Percentiles rank a stretch among this genome's conserved stretches.
Evolutionary conservation across 2,888 invertebrate species (phyloP).

Genomic region (Drosophila mercatorum): DNA sequence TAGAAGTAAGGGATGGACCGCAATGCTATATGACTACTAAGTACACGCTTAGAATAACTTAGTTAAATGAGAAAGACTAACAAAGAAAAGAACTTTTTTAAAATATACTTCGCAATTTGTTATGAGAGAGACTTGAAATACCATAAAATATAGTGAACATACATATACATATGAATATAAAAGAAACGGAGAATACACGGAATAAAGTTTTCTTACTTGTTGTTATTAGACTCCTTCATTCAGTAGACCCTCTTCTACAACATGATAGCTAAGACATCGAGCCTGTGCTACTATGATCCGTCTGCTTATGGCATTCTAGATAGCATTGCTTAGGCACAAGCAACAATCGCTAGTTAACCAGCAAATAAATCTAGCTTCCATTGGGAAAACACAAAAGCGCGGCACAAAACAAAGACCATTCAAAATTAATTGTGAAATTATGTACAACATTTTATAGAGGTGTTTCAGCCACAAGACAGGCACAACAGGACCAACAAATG

Average conservation of each 20-base stretch:
- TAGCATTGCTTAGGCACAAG: too few species aligned
- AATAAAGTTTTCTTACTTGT: too few species aligned
- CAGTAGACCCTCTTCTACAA: too few species aligned
- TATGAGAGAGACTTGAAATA: too few species aligned
- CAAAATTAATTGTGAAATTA: constrained; percentile 51
- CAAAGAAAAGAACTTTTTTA: too few species aligned
- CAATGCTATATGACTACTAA: neutral
- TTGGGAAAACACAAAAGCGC: constrained; percentile 6
- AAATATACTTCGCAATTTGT: too few species aligned
- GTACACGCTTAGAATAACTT: neutral
- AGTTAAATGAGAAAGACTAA: neutral
- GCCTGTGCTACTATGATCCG: too few species aligned
- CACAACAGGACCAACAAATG: constrained; percentile 38
- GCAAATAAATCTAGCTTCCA: constrained; percentile 18
- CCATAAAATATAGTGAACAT: too few species aligned
- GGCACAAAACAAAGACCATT: constrained; percentile 29
- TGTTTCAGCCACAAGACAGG: constrained; percentile 29
- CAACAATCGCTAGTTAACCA: constrained; percentile 3
- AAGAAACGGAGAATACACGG: too few species aligned
- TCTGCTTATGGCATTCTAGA: neutral
- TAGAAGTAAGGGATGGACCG: constrained; percentile 2
- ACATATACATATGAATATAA: too few species aligned
- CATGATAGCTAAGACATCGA: too few species aligned
- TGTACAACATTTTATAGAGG: constrained; percentile 56
- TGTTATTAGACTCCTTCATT: too few species aligned